phyloP scores from a whole-genome alignment of 2,113 vertebrate genomes.

The Elaphurus davidianus region DNA sequence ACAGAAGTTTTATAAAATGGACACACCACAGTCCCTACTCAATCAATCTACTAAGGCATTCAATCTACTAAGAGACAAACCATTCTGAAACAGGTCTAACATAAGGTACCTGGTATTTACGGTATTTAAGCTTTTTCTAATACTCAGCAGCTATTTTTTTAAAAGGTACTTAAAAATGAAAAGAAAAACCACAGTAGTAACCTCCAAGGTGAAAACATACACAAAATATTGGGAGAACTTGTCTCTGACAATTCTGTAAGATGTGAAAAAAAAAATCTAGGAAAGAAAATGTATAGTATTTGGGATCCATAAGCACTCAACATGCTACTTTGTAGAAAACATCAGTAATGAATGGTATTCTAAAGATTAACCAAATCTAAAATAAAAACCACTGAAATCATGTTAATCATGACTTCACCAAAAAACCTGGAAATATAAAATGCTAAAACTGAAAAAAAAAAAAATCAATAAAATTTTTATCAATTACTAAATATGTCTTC shows the following conservation, averaged over 20 bases:
- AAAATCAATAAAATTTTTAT: neutral
- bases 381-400: conserved; percentile 38
- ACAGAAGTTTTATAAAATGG: neutral
- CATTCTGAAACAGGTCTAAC: conserved; percentile 10
- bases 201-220: conserved; percentile 12
- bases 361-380: conserved; percentile 7
- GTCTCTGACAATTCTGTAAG: neutral
- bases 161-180: conserved; percentile 23
- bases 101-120: neutral
- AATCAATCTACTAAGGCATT: neutral
- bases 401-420: conserved; percentile 30
- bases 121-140: neutral
- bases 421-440: conserved; percentile 31
- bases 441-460: conserved; percentile 30
- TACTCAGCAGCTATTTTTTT: neutral
- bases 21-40: neutral
- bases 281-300: neutral
- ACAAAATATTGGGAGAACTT: neutral
- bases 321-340: neutral
- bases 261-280: neutral
- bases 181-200: neutral
- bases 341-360: neutral
- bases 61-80: conserved; percentile 10
- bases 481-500: conserved; percentile 14
- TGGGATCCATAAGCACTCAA: neutral